Percentiles rank a stretch among this genome's conserved stretches.
phyloP scores from a whole-genome alignment of 2,797 vertebrate species.

The Bradypus variegatus region DNA sequence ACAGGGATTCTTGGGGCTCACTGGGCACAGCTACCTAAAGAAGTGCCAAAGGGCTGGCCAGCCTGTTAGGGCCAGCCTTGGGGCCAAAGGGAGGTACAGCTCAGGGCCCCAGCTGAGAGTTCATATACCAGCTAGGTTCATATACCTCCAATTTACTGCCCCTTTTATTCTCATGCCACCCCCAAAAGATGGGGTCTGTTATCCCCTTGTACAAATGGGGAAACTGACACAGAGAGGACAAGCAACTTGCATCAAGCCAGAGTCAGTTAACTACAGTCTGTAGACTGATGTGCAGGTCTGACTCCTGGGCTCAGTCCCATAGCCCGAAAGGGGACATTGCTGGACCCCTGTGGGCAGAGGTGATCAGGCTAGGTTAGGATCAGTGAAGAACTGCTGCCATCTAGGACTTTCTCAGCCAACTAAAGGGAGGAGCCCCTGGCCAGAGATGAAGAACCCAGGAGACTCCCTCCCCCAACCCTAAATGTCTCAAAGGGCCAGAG shows the following conservation, averaged over 20 bases:
- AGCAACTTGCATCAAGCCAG: background rate
- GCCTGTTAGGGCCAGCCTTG: no score
- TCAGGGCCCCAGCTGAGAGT: background rate
- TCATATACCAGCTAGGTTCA: no score
- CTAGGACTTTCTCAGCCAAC: background rate
- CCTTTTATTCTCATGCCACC: background rate
- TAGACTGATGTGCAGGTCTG: background rate
- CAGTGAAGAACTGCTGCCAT: background rate
- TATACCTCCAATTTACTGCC: background rate
- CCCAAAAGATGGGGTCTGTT: background rate
- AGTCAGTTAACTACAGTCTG: background rate
- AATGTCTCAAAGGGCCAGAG: background rate
- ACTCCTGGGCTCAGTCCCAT: background rate
- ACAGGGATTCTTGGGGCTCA: background rate
- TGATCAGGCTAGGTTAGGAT: no score
- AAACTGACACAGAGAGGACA: background rate
- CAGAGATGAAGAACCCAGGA: background rate
- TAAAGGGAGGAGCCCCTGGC: background rate
- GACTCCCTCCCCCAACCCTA: background rate
- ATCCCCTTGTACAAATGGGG: background rate
- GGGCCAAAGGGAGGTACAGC: fast-evolving
- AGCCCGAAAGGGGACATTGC: background rate
- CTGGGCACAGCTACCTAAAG: background rate
- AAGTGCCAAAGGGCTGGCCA: fast-evolving
- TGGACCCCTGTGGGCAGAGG: background rate